phyloP scores from a whole-genome alignment of 2,113 vertebrate genomes.

The Thamnophis sirtalis region DNA sequence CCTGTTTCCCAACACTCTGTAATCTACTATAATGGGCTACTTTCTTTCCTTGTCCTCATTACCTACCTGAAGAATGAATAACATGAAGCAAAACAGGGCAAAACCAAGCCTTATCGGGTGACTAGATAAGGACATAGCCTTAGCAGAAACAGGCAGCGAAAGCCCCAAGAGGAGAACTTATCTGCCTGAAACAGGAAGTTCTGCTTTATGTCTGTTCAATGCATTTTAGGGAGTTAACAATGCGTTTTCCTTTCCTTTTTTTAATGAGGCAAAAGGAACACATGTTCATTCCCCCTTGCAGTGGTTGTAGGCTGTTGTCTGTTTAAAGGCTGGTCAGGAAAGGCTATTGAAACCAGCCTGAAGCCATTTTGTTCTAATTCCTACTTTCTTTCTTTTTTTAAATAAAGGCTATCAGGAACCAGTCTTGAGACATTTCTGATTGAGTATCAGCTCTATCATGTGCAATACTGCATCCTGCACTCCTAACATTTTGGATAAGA shows the following conservation, averaged over 20 bases:
- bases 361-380: neutral
- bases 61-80: neutral
- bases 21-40: neutral
- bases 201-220: constrained; percentile 27
- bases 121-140: constrained; percentile 7
- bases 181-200: constrained; percentile 20
- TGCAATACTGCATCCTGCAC: neutral
- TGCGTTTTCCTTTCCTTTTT: neutral
- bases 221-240: neutral
- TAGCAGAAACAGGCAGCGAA: neutral
- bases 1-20: neutral
- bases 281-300: neutral
- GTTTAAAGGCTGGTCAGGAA: neutral
- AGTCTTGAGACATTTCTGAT: neutral
- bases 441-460: neutral
- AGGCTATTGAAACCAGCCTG: neutral
- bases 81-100: constrained; percentile 11
- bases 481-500: neutral
- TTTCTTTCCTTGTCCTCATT: neutral
- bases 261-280: neutral
- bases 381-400: neutral
- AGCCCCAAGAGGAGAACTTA: constrained; percentile 9
- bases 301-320: neutral
- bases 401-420: neutral
- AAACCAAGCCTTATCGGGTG: neutral